These are phyloP conservation scores for Fregetta grallaria DNA, from an alignment of 2,113 vertebrate genomes.

Conservation along the genomic window DNA sequence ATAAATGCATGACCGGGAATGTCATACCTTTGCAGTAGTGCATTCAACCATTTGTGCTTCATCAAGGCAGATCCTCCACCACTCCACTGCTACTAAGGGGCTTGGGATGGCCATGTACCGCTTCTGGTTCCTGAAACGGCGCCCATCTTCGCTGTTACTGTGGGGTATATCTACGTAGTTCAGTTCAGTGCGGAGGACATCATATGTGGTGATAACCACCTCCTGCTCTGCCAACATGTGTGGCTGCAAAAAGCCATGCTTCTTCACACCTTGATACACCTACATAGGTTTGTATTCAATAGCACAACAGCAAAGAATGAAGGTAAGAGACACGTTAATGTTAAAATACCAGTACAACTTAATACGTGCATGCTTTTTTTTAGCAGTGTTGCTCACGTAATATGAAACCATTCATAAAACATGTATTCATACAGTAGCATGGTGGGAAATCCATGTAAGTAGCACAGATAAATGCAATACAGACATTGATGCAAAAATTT, in stretches of 20 bases:
- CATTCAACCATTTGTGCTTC: constrained; percentile 99
- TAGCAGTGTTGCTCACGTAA: neutral
- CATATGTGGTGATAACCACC: constrained; percentile 98
- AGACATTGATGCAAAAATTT: neutral
- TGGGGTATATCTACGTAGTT: constrained; percentile 98
- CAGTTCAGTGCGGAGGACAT: constrained; percentile 92
- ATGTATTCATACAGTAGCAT: neutral
- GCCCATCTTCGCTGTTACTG: constrained; percentile 93
- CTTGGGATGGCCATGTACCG: constrained; percentile 99
- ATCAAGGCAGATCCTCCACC: constrained; percentile 98
- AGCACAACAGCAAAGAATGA: neutral
- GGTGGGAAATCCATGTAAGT: neutral
- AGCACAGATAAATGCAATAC: neutral
- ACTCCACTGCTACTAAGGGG: constrained; percentile 95
- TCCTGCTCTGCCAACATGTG: constrained; percentile 93
- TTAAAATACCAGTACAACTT: neutral
- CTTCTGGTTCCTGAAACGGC: constrained; percentile 95
- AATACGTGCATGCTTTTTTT: neutral
- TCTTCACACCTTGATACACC: constrained; percentile 98
- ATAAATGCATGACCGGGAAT: neutral
- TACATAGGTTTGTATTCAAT: neutral
- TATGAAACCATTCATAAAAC: neutral
- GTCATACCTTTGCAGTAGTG: constrained; percentile 89
- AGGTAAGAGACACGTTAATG: neutral
- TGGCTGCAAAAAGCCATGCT: constrained; percentile 95